Percentiles rank a stretch among this genome's conserved stretches.
phyloP scores from a whole-genome alignment of 2,113 vertebrate genomes.

The Damaliscus lunatus region DNA sequence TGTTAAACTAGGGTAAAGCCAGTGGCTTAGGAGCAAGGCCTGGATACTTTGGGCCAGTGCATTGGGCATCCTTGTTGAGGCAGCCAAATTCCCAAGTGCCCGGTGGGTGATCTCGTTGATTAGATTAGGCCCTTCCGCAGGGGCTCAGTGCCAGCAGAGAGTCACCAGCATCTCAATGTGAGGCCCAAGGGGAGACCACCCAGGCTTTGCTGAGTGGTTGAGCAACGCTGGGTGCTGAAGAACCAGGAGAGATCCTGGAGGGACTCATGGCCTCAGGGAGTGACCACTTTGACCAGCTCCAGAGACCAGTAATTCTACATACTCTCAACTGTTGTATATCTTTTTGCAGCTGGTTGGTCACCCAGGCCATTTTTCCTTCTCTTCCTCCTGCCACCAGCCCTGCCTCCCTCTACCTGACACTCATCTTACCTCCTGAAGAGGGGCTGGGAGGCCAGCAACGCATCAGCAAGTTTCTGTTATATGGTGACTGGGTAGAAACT shows the following conservation, averaged over 20 bases:
- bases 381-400: background rate
- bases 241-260: background rate
- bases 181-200: background rate
- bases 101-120: fast-evolving
- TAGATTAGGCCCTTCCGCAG: background rate
- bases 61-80: too few species aligned
- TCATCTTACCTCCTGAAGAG: too few species aligned
- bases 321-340: background rate
- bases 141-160: fast-evolving
- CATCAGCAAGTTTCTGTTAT: background rate
- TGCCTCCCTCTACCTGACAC: too few species aligned
- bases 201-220: background rate
- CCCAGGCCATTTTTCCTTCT: too few species aligned
- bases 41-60: too few species aligned
- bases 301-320: background rate
- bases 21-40: background rate
- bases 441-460: fast-evolving
- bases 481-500: background rate
- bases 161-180: background rate
- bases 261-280: background rate
- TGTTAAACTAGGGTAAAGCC: background rate
- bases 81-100: background rate
- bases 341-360: fast-evolving
- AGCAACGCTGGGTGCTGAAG: background rate
- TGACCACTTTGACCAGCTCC: background rate